Percentiles rank a stretch among this genome's conserved stretches.
Evolutionary conservation across 2,113 vertebrate genomes (phyloP).

Genomic region (Cebus imitator): DNA sequence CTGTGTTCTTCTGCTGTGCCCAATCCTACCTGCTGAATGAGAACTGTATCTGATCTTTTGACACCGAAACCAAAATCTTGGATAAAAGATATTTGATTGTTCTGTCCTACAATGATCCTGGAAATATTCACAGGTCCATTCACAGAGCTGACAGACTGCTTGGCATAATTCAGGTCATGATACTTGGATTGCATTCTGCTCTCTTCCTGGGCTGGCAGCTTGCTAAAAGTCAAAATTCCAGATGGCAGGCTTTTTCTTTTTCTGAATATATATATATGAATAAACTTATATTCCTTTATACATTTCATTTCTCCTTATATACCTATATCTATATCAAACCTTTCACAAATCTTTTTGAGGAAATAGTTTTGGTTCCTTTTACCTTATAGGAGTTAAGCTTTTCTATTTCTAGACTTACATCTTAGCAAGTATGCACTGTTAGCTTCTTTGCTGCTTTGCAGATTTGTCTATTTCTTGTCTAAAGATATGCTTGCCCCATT

Average conservation of each 20-base stretch:
- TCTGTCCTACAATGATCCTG: neutral
- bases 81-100: neutral
- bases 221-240: neutral
- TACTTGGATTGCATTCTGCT: neutral
- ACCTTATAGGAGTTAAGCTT: neutral
- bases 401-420: neutral
- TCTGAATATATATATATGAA: neutral
- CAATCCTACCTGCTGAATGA: neutral
- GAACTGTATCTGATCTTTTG: neutral
- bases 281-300: neutral
- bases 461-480: conserved; percentile 21
- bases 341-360: neutral
- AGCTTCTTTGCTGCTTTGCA: neutral
- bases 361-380: neutral
- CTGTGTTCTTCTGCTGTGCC: neutral
- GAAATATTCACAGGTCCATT: neutral
- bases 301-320: neutral
- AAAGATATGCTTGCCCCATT: neutral
- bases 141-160: neutral
- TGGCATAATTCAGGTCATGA: neutral
- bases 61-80: neutral
- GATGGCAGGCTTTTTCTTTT: neutral
- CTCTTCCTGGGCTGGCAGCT: neutral
- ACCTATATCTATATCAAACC: neutral
- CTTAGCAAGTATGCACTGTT: neutral